phyloP scores from a whole-genome alignment of 1,140 invertebrate genomes.

The Mya arenaria region DNA sequence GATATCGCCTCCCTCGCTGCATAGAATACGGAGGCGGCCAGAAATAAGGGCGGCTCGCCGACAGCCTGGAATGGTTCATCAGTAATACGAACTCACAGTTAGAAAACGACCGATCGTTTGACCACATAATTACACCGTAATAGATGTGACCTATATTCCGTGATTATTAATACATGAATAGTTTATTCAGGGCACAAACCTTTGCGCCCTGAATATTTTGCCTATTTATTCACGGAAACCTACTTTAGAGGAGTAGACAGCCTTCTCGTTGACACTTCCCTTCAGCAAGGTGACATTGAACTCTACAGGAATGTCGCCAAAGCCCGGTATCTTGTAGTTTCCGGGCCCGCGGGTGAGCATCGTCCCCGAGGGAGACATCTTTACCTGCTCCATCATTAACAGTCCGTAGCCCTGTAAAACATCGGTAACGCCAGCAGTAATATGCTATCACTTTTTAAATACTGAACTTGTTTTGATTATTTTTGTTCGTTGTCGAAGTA shows the following conservation, averaged over 20 bases:
- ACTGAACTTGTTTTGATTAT: too few relatives aligned
- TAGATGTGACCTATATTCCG: too few relatives aligned
- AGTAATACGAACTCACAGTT: too few relatives aligned
- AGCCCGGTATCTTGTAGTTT: conserved; percentile 95
- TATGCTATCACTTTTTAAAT: too few relatives aligned
- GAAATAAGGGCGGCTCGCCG: conserved; percentile 96
- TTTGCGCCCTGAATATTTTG: too few relatives aligned
- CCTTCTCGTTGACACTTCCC: conserved; percentile 92
- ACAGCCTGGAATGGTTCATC: too few relatives aligned
- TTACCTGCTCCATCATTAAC: conserved; percentile 94
- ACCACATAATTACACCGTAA: too few relatives aligned
- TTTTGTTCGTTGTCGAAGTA: too few relatives aligned
- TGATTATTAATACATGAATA: too few relatives aligned
- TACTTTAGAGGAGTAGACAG: conserved; percentile 97
- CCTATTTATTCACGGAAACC: neutral
- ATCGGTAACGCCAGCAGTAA: too few relatives aligned
- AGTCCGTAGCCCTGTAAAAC: conserved; percentile 90
- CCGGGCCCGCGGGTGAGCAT: conserved; percentile 93
- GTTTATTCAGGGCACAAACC: too few relatives aligned
- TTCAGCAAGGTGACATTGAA: conserved; percentile 97
- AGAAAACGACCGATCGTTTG: too few relatives aligned
- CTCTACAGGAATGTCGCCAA: conserved; percentile 92
- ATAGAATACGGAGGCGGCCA: conserved; percentile 93
- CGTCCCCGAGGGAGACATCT: conserved; percentile 91
- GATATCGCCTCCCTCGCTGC: conserved; percentile 95